These are phyloP conservation scores for Pocota personata DNA, from an alignment of 2,888 invertebrate species.

Conservation along the genomic window DNA sequence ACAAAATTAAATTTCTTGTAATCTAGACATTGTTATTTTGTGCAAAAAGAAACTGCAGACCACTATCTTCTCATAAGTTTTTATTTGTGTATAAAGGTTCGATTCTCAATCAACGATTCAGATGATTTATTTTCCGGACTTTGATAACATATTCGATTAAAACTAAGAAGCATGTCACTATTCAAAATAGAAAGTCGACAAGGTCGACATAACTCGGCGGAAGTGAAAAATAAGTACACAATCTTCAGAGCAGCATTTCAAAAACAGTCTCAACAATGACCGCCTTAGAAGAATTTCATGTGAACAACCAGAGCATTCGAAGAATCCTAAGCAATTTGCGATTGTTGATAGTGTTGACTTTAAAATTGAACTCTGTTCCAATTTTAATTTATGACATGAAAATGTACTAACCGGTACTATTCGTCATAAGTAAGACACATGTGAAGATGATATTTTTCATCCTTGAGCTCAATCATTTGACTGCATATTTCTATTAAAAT, in stretches of 20 bases:
- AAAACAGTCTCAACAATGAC: slow-evolving; percentile 6
- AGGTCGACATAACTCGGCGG: slow-evolving; percentile 51
- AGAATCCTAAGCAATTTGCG: slow-evolving; percentile 47
- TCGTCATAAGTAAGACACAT: slow-evolving; percentile 32
- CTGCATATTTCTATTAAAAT: background rate
- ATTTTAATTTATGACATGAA: slow-evolving; percentile 67
- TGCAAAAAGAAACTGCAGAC: background rate
- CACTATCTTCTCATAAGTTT: background rate
- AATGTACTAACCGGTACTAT: slow-evolving; percentile 41
- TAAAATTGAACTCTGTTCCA: slow-evolving; percentile 70
- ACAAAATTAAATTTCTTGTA: background rate
- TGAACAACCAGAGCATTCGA: slow-evolving; percentile 18
- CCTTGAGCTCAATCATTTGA: slow-evolving; percentile 60
- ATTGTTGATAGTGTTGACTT: slow-evolving; percentile 66
- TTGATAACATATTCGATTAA: slow-evolving; percentile 1
- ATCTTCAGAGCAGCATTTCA: slow-evolving; percentile 10
- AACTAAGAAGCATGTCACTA: slow-evolving; percentile 22
- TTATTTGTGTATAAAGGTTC: background rate
- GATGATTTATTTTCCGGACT: background rate
- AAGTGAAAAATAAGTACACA: slow-evolving; percentile 19
- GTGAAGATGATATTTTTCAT: slow-evolving; percentile 30
- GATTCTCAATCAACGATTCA: background rate
- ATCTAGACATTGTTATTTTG: background rate
- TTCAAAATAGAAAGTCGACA: slow-evolving; percentile 33
- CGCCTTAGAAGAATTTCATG: slow-evolving; percentile 16